A percentile compares a stretch with the other conserved stretches of the same genome.
These are phyloP conservation scores for Apostichopus californicus DNA, from an alignment of 35 echinoderm and acorn worm genomes.

Conservation along the genomic window DNA sequence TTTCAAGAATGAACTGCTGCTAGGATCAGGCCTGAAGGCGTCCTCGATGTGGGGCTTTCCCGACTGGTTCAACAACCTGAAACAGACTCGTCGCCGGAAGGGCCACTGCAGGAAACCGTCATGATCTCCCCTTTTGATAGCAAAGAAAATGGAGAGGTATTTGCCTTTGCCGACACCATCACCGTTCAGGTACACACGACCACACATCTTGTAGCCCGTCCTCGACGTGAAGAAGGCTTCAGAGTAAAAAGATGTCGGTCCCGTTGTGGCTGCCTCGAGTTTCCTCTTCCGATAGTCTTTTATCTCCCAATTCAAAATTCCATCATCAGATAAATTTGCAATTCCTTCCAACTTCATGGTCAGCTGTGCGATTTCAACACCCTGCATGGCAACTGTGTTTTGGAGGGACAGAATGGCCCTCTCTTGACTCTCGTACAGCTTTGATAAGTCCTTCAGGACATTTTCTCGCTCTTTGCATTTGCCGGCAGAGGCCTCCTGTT, in stretches of 20 bases:
- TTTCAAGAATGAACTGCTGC: slow-evolving; percentile 45
- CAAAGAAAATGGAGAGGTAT: slow-evolving; percentile 65
- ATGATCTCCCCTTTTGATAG: slow-evolving; percentile 36
- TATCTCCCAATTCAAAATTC: slow-evolving; percentile 48
- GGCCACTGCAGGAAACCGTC: slow-evolving; percentile 57
- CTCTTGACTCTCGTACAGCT: slow-evolving; percentile 9
- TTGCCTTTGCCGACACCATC: slow-evolving; percentile 64
- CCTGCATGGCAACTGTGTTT: slow-evolving; percentile 11
- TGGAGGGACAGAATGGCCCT: slow-evolving; percentile 11
- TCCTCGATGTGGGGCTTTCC: slow-evolving; percentile 22
- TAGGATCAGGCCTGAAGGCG: slow-evolving; percentile 56
- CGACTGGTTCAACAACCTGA: slow-evolving; percentile 46
- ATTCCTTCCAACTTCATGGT: slow-evolving; percentile 3
- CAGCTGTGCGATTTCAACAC: slow-evolving; percentile 28
- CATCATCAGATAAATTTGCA: not conserved
- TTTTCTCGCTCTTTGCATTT: slow-evolving; percentile 37
- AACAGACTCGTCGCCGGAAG: slow-evolving; percentile 39
- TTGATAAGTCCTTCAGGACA: slow-evolving; percentile 31
- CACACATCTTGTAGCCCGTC: slow-evolving; percentile 62
- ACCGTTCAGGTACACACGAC: slow-evolving; percentile 53
- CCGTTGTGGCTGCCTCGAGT: not conserved
- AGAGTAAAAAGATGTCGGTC: slow-evolving; percentile 51
- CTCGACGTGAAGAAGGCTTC: slow-evolving; percentile 20
- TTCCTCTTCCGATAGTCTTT: slow-evolving; percentile 11
- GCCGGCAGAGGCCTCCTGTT: not conserved